Conservation (phyloP, 2,113 vertebrate genomes). For the Smithornis capensis region DNA sequence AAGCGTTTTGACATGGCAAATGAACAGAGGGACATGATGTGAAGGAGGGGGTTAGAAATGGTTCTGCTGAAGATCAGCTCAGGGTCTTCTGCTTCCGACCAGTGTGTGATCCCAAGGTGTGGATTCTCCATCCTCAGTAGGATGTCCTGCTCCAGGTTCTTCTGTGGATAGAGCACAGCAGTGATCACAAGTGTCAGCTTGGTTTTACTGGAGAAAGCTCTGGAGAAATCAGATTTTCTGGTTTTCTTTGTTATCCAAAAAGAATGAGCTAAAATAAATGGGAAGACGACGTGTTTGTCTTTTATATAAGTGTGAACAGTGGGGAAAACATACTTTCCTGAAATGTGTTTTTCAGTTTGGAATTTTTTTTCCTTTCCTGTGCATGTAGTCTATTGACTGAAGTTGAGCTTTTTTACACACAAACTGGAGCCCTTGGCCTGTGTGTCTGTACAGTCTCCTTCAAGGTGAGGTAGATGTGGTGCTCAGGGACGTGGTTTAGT, state of each 20-base stretch:
- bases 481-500: background rate
- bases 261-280: background rate
- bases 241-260: background rate
- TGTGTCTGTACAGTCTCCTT: background rate
- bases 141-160: background rate
- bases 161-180: background rate
- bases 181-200: background rate
- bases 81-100: background rate
- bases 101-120: background rate
- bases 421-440: background rate
- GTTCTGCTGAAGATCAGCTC: background rate
- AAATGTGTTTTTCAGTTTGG: background rate
- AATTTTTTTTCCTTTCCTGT: background rate
- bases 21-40: background rate
- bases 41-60: background rate
- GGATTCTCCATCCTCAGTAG: background rate
- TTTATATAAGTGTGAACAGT: background rate
- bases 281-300: background rate
- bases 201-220: background rate
- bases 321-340: background rate
- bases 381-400: background rate
- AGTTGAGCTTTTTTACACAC: background rate
- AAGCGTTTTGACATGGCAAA: constrained; percentile 39
- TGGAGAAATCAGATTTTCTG: background rate
- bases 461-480: fast-evolving